Evolutionary conservation across 1,140 invertebrate genomes (phyloP), one percentile per base, ranked within the genome.

Genomic region (Hesperophylax magnus): DNA sequence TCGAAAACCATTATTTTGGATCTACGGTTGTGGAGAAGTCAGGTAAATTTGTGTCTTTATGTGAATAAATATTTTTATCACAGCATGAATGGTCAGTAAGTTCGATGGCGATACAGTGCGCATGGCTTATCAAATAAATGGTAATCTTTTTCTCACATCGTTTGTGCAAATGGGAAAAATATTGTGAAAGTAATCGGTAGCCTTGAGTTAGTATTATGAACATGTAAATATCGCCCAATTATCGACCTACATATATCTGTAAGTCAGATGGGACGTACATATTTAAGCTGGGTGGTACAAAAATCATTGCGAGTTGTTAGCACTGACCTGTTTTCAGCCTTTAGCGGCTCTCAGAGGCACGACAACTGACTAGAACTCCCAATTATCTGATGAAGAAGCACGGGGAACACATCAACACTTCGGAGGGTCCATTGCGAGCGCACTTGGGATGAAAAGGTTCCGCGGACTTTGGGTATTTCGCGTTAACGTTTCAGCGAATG

Each of bases 361-460:
- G 22, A 18, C 27, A 69, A 31, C 65, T 18, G 65, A n/a, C 65
- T 47, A 20, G n/a, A 39, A 18, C 20, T 61, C 17, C 58, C 20
- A 18, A 24, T 22, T 61, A 61, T 61, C 18, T 24, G 5, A 15
- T 47, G 20, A 22, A 61, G 24, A 61, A 24, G 39, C 69, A 54
- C 69, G n/a, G 20, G 39, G 14, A 76, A 39, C 74, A 76, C 74
- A 72, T 76, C 9, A 76, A 61, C 74, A 76, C 74, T 76, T 31
- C 15, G 20, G 15, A 4, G 34, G 39, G 74, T 60, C 22, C 74
- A 76, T 76, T 24, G 1, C 20, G 31, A 39, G 17, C 31, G 58
- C 58, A 24, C 58, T 11, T 27, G 24, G 63, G 63, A 18, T 72
- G 69, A 22, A 18, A 18, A 52, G 34, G 18, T 7, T 72, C 69